Percentiles rank a stretch among this genome's conserved stretches.
These are phyloP conservation scores for Epizoanthus fatuus DNA, from an alignment of 92 coral and sea anemone genomes.

Conservation along the genomic window DNA sequence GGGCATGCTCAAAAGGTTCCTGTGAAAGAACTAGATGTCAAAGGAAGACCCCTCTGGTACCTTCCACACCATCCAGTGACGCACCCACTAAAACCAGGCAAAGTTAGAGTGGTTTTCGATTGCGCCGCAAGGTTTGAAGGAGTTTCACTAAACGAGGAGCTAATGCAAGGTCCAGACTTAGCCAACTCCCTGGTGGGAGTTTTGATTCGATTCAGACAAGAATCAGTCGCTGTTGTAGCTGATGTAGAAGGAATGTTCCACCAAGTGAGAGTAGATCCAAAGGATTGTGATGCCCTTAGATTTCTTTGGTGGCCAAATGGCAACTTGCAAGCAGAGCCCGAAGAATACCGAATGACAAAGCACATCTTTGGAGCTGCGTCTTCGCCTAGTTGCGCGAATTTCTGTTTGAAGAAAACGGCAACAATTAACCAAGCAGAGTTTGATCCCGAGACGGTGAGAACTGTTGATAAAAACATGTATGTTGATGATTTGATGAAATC, in stretches of 20 bases:
- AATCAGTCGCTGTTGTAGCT: conserved; percentile 46
- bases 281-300: conserved; percentile 57
- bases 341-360: conserved; percentile 65
- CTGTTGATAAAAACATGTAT: conserved; percentile 58
- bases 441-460: conserved; percentile 20
- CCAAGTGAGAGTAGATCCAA: conserved; percentile 60
- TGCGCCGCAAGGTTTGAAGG: conserved; percentile 36
- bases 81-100: conserved; percentile 40
- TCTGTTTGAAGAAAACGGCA: conserved; percentile 52
- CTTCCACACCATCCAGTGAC: conserved; percentile 56
- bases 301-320: conserved; percentile 65
- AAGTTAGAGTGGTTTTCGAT: conserved; percentile 54
- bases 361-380: conserved; percentile 60
- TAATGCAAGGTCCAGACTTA: conserved; percentile 42
- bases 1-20: conserved; percentile 45
- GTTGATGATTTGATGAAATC: conserved; percentile 69
- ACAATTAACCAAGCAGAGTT: conserved; percentile 17
- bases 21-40: conserved; percentile 1
- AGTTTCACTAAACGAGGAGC: conserved; percentile 27
- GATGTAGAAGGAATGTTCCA: conserved; percentile 66
- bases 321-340: conserved; percentile 47
- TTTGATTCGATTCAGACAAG: conserved; percentile 49
- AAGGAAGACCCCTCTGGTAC: conserved; percentile 46
- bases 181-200: conserved; percentile 44
- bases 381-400: conserved; percentile 58